Evolutionary conservation across 2,797 vertebrate genomes (phyloP).

Genomic region (Glyptemys insculpta): DNA sequence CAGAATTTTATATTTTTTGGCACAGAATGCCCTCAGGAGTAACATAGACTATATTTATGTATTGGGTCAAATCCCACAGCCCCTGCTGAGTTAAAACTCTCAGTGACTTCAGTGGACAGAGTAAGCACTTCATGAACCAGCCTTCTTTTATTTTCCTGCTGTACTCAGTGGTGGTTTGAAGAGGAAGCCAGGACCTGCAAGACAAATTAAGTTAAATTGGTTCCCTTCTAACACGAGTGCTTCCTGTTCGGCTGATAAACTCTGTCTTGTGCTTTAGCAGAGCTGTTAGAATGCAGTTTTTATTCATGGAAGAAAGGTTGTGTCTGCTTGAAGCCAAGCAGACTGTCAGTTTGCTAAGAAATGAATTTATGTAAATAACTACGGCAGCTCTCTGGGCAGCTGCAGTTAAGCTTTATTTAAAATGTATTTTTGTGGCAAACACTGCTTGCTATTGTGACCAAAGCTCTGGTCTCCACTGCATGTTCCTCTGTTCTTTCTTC

Average conservation of each 20-base stretch:
- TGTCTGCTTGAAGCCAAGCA: background rate
- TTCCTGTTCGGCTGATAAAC: slow-evolving; percentile 58
- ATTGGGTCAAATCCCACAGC: background rate
- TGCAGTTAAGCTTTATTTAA: background rate
- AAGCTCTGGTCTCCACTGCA: background rate
- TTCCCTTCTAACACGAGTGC: slow-evolving; percentile 61
- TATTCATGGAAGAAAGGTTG: slow-evolving; percentile 24
- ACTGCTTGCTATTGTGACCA: background rate
- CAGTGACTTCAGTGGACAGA: background rate
- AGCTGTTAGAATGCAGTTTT: background rate
- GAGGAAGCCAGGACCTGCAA: slow-evolving; percentile 1
- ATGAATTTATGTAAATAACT: background rate
- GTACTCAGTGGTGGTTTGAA: slow-evolving; percentile 44
- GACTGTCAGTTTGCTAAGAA: background rate
- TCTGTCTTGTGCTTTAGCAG: slow-evolving; percentile 24
- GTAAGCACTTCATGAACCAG: background rate
- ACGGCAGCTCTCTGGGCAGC: background rate
- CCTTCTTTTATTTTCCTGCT: slow-evolving; percentile 56
- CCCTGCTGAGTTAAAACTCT: background rate
- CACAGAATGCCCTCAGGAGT: too few relatives aligned
- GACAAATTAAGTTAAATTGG: slow-evolving; percentile 60
- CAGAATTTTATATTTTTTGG: too few relatives aligned
- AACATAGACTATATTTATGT: background rate
- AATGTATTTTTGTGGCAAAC: background rate
- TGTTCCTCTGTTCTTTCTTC: fast-evolving